phyloP scores from a whole-genome alignment of 2,113 vertebrate genomes.

The Hippocampus zosterae region DNA sequence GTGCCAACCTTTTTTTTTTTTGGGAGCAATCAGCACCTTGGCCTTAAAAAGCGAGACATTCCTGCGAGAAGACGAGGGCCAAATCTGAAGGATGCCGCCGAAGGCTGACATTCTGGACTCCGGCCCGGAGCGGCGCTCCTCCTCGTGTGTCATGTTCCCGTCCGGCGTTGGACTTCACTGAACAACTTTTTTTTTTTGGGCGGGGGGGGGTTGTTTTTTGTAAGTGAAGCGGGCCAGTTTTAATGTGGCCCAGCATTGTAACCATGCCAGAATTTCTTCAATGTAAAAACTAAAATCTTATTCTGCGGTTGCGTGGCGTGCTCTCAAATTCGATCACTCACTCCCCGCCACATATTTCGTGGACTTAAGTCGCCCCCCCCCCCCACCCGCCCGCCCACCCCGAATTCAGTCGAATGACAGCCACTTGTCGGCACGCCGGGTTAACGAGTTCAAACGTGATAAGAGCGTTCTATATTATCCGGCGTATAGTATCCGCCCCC shows the following conservation, averaged over 20 bases:
- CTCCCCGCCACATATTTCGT: too few species aligned
- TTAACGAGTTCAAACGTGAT: neutral
- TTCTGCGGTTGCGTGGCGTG: too few species aligned
- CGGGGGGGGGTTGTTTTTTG: too few species aligned
- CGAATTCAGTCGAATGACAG: too few species aligned
- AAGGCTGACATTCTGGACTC: conserved; percentile 26
- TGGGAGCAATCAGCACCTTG: conserved; percentile 34
- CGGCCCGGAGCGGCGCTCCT: conserved; percentile 30
- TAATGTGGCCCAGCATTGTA: too few species aligned
- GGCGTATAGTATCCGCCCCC: too few species aligned
- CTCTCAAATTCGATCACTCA: too few species aligned
- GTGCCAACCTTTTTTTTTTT: conserved; percentile 31
- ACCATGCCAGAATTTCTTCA: too few species aligned
- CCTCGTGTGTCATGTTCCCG: conserved; percentile 36
- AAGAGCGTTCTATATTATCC: neutral
- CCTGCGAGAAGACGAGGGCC: conserved; percentile 28
- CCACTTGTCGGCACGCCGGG: conserved; percentile 7
- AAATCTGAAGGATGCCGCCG: conserved; percentile 41
- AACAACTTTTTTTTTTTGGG: neutral
- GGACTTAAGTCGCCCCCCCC: too few species aligned
- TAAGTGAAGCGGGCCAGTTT: too few species aligned
- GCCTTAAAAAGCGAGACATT: conserved; percentile 26
- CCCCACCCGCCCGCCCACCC: too few species aligned
- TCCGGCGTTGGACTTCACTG: conserved; percentile 32
- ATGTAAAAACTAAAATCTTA: too few species aligned